Evolutionary conservation across 2,888 invertebrate species (phyloP).

Genomic region (Metallyticus violacea): DNA sequence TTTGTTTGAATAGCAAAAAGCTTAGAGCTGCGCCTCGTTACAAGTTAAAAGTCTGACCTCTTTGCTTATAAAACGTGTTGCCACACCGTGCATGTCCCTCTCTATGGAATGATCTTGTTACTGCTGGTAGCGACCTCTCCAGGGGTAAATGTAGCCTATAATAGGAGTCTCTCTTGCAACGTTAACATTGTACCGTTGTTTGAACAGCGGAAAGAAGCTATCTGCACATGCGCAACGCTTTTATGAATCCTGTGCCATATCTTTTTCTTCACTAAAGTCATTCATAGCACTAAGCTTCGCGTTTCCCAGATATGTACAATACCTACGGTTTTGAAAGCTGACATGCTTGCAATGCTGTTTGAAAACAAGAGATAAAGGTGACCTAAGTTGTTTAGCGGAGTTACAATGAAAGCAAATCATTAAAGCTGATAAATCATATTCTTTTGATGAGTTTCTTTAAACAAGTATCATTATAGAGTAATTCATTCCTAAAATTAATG

Average conservation of each 20-base stretch:
- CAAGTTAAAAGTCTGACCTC: slow-evolving; percentile 6
- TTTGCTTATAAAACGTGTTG: neutral
- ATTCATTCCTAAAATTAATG: too few species aligned
- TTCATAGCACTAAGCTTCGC: neutral
- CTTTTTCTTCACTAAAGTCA: neutral
- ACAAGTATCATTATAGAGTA: too few species aligned
- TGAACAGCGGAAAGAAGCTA: too few species aligned
- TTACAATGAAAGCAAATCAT: too few species aligned
- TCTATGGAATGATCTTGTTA: neutral
- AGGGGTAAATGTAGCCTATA: neutral
- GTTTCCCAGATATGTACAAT: too few species aligned
- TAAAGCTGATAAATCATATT: too few species aligned
- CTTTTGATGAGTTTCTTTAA: too few species aligned
- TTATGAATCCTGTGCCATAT: neutral
- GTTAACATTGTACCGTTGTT: too few species aligned
- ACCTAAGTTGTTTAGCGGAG: too few species aligned
- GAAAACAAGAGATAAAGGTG: too few species aligned
- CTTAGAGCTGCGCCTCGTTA: neutral
- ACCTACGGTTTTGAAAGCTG: neutral
- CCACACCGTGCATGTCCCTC: neutral
- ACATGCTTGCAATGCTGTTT: too few species aligned
- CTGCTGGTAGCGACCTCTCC: neutral
- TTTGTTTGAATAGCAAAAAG: neutral
- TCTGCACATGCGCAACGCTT: neutral
- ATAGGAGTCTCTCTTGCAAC: neutral